Base-by-base conservation (phyloP, 1,140 invertebrate genomes). In the Pteromalus puparum region DNA sequence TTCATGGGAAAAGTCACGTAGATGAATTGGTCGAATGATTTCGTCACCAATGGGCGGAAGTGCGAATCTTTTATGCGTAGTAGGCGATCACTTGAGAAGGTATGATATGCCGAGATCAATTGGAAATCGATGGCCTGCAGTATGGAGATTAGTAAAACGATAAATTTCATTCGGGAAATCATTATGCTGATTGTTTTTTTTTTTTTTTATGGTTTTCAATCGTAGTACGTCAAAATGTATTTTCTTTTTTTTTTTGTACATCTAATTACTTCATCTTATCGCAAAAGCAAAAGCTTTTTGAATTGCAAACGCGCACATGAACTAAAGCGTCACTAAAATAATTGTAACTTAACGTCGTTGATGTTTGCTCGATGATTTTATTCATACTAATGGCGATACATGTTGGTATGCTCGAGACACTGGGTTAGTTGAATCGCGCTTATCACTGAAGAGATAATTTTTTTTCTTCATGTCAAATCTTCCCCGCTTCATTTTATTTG, bases 391-490 rank as follows among this genome's bases (percentile, higher is more conserved):
- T 61, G 15, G 5, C 46, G 18, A 61, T n/a, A 61, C 53, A 61
- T 61, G 6, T 61, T 61, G n/a, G 53, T 42, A 42, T n/a, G 18
- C 53, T 61, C 18, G 53, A 61, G 53, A 61, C 53, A 21, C 7
- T 61, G 53, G 53, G 5, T n/a, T n/a, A 61, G 48, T 53, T 53
- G 53, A 61, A 61, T 21, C 18, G 18, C 15, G 53, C 21, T 61
- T 61, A 70, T 70, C 67, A 28, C 67, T 70, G 24, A 28, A 28
- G 67, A 28, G 67, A 70, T 70, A 70, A 70, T 30, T 70, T 70
- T 70, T 70, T 61, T 61, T n/a, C 21, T 61, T 1, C 6, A n/a
- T 21, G 6, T 21, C 21, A 21, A n/a, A 61, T 61, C 53, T 21
- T 61, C 18, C 53, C 53, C 18, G 4, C n/a, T 61, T 61, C 15